A percentile compares a stretch with the other conserved stretches of the same genome.
phyloP scores from a whole-genome alignment of 2,888 invertebrate genomes.

The Slavum lentiscoides region DNA sequence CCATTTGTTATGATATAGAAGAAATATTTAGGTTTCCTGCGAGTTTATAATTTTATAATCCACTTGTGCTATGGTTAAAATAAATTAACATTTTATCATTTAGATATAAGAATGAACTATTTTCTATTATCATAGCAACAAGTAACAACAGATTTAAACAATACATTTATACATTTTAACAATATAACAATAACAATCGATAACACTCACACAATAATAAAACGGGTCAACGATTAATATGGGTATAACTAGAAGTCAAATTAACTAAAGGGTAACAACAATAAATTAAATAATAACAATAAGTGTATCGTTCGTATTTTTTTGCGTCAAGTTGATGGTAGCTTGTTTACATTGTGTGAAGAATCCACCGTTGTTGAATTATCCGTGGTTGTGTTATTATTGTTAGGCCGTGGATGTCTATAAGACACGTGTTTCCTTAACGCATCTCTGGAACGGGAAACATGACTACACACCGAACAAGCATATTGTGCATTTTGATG shows the following conservation, averaged over 20 bases:
- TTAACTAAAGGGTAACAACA: conserved; percentile 52
- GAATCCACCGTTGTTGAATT: conserved; percentile 48
- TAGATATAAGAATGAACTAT: conserved; percentile 20
- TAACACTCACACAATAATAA: conserved; percentile 42
- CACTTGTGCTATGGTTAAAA: neutral
- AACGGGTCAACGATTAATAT: conserved; percentile 48
- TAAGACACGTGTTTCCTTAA: conserved; percentile 87
- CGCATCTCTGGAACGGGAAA: conserved; percentile 84
- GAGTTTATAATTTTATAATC: neutral
- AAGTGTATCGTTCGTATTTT: conserved; percentile 40
- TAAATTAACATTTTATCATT: neutral
- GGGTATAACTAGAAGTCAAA: conserved; percentile 44
- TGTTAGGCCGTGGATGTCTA: conserved; percentile 67
- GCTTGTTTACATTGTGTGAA: conserved; percentile 40
- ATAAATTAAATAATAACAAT: conserved; percentile 52
- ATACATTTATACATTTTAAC: conserved; percentile 35
- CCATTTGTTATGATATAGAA: neutral
- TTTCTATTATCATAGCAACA: conserved; percentile 22
- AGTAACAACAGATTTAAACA: conserved; percentile 1
- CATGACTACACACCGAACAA: conserved; percentile 83
- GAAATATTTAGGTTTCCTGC: neutral
- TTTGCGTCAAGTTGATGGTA: conserved; percentile 51
- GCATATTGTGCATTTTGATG: conserved; percentile 87
- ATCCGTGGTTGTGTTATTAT: conserved; percentile 42
- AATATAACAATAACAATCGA: conserved; percentile 49